Conservation (phyloP, 2,113 vertebrate species). For the Lutjanus erythropterus region DNA sequence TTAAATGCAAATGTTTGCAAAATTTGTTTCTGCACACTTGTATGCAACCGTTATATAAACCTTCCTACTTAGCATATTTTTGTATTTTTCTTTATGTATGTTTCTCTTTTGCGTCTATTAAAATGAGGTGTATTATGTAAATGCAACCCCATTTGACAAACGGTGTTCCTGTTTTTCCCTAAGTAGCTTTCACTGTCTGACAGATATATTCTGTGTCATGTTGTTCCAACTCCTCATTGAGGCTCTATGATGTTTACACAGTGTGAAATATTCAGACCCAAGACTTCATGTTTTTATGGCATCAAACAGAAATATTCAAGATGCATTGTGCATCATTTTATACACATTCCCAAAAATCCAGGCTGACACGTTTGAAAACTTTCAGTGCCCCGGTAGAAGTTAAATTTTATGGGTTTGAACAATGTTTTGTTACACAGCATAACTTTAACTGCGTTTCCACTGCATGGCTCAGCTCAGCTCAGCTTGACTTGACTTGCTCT, state of each 20-base stretch:
- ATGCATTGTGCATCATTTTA: background rate
- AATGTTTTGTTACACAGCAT: background rate
- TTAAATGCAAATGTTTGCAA: background rate
- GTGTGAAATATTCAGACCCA: background rate
- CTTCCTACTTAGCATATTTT: background rate
- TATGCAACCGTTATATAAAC: background rate
- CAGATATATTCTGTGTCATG: background rate
- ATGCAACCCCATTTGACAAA: background rate
- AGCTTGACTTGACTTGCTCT: too few relatives aligned
- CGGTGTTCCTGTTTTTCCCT: background rate
- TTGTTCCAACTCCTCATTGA: background rate
- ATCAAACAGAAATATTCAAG: background rate
- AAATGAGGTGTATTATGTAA: background rate
- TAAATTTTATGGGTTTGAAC: background rate
- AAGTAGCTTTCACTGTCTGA: background rate
- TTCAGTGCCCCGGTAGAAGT: too few relatives aligned
- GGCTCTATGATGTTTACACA: background rate
- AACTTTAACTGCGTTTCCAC: too few relatives aligned
- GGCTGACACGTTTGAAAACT: background rate
- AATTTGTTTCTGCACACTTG: too few relatives aligned
- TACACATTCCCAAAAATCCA: background rate
- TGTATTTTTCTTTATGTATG: background rate
- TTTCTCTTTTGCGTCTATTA: background rate
- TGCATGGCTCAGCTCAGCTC: too few relatives aligned
- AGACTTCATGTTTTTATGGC: background rate